A percentile compares a stretch with the other conserved stretches of the same genome.
Conservation (phyloP, 2,888 invertebrate species). For the Dorcus hopei region DNA sequence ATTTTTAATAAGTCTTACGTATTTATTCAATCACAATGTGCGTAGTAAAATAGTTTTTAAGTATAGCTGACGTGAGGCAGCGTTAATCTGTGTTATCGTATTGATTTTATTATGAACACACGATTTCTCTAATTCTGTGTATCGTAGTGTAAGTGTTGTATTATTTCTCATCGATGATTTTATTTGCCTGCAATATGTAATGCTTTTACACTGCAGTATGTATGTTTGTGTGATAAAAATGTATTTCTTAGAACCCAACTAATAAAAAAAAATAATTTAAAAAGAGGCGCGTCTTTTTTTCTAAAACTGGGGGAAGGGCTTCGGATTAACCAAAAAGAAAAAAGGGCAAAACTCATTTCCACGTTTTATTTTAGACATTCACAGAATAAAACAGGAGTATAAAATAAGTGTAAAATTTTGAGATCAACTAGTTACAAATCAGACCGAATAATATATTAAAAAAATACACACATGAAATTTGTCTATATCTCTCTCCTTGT, state of each 20-base stretch:
- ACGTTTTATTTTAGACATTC: slow-evolving; percentile 5
- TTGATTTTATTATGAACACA: too few species aligned
- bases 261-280: slow-evolving; percentile 4
- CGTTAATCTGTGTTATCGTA: too few species aligned
- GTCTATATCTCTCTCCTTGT: slow-evolving; percentile 17
- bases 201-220: slow-evolving; percentile 26
- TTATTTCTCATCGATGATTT: slow-evolving; percentile 5
- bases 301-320: background rate
- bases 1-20: background rate
- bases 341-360: background rate
- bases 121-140: too few species aligned
- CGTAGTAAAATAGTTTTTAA: too few species aligned
- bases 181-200: slow-evolving; percentile 16
- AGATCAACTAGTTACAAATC: slow-evolving; percentile 8
- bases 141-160: too few species aligned
- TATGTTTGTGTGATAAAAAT: slow-evolving; percentile 27
- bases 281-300: background rate
- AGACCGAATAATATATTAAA: slow-evolving; percentile 3
- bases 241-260: slow-evolving; percentile 20
- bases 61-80: too few species aligned
- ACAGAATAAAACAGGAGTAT: slow-evolving; percentile 12
- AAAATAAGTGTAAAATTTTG: slow-evolving; percentile 12
- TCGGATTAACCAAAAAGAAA: background rate
- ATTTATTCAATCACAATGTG: background rate
- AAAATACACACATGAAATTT: background rate